Conservation (phyloP, 2,113 vertebrate species). For the Cnemophilus loriae region DNA sequence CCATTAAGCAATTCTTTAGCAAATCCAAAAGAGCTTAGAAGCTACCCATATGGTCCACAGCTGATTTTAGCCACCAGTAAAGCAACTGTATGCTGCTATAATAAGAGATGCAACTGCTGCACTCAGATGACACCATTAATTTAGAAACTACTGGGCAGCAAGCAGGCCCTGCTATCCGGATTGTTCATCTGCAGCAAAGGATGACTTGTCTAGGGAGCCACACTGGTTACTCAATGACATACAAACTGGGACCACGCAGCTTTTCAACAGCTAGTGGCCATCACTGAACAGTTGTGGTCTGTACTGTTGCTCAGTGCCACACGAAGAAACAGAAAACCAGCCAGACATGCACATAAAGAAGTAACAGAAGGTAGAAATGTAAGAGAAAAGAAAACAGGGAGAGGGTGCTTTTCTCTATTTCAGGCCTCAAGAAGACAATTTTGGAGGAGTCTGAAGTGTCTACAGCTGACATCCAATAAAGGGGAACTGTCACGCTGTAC, state of each 20-base stretch:
- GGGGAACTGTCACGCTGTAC: not conserved
- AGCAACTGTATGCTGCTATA: not conserved
- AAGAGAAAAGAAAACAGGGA: not conserved
- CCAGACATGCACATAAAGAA: not conserved
- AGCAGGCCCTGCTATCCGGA: not conserved
- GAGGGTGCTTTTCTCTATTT: not conserved
- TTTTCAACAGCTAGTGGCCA: not conserved
- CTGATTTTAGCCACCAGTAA: constrained; percentile 20
- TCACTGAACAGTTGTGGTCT: accelerated
- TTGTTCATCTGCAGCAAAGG: not conserved
- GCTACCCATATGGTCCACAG: constrained; percentile 16
- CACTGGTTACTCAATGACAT: not conserved
- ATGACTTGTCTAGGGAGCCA: not conserved
- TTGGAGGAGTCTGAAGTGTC: not conserved
- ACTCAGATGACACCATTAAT: not conserved
- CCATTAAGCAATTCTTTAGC: constrained; percentile 16
- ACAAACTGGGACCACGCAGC: not conserved
- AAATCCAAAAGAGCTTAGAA: constrained; percentile 38
- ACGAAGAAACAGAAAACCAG: not conserved
- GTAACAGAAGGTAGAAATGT: not conserved
- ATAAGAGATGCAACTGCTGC: not conserved
- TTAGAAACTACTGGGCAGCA: not conserved
- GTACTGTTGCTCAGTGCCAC: not conserved
- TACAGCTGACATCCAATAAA: not conserved
- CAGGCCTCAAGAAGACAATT: not conserved